Evolutionary conservation across 2,888 invertebrate genomes (phyloP).

Genomic region (Siphlonurus alternatus): DNA sequence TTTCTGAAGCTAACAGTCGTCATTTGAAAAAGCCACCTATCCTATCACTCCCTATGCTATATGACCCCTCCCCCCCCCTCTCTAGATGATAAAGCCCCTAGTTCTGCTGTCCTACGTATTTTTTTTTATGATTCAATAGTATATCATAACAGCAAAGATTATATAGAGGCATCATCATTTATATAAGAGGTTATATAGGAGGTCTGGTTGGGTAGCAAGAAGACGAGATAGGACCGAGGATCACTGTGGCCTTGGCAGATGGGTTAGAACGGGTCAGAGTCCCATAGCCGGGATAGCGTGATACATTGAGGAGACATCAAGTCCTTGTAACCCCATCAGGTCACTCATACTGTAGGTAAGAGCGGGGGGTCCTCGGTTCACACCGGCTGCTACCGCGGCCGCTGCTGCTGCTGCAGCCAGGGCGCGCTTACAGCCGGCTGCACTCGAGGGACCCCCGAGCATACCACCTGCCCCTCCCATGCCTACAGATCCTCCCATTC

Average conservation of each 20-base stretch:
- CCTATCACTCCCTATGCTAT: too few relatives aligned
- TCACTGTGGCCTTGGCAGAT: constrained; percentile 24
- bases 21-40: too few relatives aligned
- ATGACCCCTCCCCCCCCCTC: too few relatives aligned
- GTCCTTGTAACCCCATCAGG: constrained; percentile 48
- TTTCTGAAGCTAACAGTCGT: too few relatives aligned
- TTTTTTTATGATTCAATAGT: too few relatives aligned
- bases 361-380: constrained; percentile 25
- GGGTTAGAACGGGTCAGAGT: constrained; percentile 40
- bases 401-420: constrained; percentile 26
- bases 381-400: constrained; percentile 25
- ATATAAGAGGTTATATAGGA: too few relatives aligned
- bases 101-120: too few relatives aligned
- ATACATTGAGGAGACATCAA: constrained; percentile 51
- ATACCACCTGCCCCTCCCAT: constrained; percentile 7
- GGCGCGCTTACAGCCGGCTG: constrained; percentile 27
- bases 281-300: constrained; percentile 52
- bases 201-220: too few relatives aligned
- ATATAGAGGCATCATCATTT: too few relatives aligned
- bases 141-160: too few relatives aligned
- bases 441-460: neutral
- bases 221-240: neutral
- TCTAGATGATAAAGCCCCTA: too few relatives aligned
- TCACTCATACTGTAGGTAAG: constrained; percentile 48
- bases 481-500: constrained; percentile 7